These are phyloP conservation scores for Semnornis frantzii DNA, from an alignment of 2,113 vertebrate species.

Conservation along the genomic window DNA sequence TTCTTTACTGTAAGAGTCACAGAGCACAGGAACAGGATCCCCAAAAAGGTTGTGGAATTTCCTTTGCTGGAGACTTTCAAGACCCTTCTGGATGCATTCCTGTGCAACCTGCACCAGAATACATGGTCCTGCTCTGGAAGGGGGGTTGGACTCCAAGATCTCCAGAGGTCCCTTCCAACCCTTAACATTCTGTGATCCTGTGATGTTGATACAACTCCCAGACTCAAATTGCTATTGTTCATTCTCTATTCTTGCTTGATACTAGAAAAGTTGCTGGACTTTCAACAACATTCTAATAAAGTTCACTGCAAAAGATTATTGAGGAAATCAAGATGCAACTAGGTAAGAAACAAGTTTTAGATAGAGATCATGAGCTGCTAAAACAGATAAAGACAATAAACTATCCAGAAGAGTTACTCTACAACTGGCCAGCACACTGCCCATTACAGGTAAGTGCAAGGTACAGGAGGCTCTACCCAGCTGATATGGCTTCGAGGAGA, in stretches of 20 bases:
- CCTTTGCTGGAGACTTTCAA: no score
- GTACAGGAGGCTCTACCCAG: background rate
- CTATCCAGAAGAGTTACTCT: background rate
- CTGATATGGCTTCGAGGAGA: background rate
- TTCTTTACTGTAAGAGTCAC: no score
- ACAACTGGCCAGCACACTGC: background rate
- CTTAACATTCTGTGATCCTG: no score
- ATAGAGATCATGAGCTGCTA: background rate
- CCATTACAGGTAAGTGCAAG: background rate
- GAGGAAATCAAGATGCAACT: background rate
- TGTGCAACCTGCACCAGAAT: no score
- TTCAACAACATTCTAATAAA: background rate
- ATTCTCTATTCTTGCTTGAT: background rate
- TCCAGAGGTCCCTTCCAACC: no score
- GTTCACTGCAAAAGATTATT: background rate
- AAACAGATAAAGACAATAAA: background rate
- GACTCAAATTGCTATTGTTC: background rate
- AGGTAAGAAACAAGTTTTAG: background rate
- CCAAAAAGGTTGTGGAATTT: no score
- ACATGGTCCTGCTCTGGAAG: no score
- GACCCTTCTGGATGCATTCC: no score
- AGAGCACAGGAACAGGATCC: no score
- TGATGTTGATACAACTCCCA: background rate
- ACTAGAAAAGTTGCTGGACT: background rate
- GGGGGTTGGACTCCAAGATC: no score